Evolutionary conservation across 1,140 invertebrate genomes (phyloP).

Genomic region (Drosophila suzukii): DNA sequence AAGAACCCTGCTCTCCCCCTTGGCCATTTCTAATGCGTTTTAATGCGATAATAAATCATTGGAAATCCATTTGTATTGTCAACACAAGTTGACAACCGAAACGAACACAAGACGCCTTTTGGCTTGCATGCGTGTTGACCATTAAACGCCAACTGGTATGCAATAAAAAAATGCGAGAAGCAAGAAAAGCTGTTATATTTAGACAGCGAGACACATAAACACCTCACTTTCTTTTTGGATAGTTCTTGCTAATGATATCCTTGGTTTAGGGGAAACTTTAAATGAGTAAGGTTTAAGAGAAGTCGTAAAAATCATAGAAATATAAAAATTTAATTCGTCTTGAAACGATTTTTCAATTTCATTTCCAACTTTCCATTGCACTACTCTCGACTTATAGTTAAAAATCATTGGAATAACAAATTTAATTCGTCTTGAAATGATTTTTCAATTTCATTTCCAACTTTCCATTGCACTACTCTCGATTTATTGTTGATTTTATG

Average conservation of each 20-base stretch:
- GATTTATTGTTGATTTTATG: slow-evolving; percentile 2
- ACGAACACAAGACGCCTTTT: slow-evolving; percentile 31
- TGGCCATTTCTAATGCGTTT: slow-evolving; percentile 67
- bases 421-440: not conserved
- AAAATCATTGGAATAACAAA: not conserved
- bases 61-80: slow-evolving; percentile 82
- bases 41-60: slow-evolving; percentile 83
- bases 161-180: slow-evolving; percentile 60
- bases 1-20: slow-evolving; percentile 1
- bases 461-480: no score
- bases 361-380: no score
- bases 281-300: not conserved
- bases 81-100: slow-evolving; percentile 74
- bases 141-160: slow-evolving; percentile 63
- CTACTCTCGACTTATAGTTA: no score
- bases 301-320: not conserved
- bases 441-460: slow-evolving; percentile 4
- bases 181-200: slow-evolving; percentile 55
- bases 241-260: slow-evolving; percentile 45
- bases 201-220: slow-evolving; percentile 61
- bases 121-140: slow-evolving; percentile 63
- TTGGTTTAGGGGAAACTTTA: not conserved
- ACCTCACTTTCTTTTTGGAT: slow-evolving; percentile 36
- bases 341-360: not conserved
- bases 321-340: not conserved